Evolutionary conservation across 2,113 vertebrate species (phyloP), one percentile per base, ranked within the genome.

Genomic region (Motacilla tschutschensis): DNA sequence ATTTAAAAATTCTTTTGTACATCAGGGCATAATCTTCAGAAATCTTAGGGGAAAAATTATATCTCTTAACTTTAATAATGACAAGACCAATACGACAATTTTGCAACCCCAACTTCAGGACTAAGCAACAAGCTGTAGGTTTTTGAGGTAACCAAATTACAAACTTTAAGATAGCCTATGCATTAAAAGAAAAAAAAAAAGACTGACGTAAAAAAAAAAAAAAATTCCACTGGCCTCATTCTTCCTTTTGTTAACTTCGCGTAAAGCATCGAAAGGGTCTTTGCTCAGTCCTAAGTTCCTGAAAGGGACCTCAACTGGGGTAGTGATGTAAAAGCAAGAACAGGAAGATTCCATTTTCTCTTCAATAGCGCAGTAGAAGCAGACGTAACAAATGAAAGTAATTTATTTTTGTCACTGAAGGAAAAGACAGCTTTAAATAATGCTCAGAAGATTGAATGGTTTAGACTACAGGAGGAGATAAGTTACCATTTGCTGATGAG

Each of bases 351-450:
- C 41, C 10, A 50, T 43, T 91, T 83, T 47, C 20, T 86, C 21
- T 79, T 91, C 70, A 72, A 41, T 55, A 85, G 66, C 85, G 76
- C 80, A 91, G 71, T 1, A 77, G 74, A 92, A 33, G 28, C 43
- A 83, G 2, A 76, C 20, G 16, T 33, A 88, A 88, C 44, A 84
- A 87, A 93, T 60, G 71, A 76, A 92, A 92, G 83, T 57, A 72
- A 83, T 69, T 79, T 88, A 91, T 94, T 93, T 94, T 86, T 86
- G 72, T 60, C 67, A 84, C 59, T 47, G 55, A 73, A 75, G 70
- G 55, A 92, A 88, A 65, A 81, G 76, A 64, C 22, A 80, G 64
- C 60, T 62, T 92, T 86, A 92, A 93, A 94, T 81, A 91, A 89
- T 2, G 29, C 17, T 74, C 58, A 79, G 46, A 86, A 79, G 33